Base-by-base conservation (phyloP, 1,140 invertebrate species). In the Pseudachorutes palmiensis region DNA sequence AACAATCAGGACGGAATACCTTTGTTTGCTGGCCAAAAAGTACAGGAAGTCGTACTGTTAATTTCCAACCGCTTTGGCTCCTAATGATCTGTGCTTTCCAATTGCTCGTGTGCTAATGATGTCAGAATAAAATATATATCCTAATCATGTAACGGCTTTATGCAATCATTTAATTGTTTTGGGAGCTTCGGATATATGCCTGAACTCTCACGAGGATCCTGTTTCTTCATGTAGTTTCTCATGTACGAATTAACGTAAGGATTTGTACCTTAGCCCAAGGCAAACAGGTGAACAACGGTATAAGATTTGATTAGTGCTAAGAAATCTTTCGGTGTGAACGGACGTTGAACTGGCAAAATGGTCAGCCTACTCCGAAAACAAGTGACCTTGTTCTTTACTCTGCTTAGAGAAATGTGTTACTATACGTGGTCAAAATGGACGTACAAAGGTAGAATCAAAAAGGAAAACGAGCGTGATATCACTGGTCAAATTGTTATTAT, bases 401-500 rank as follows among this genome's bases (percentile, higher is more conserved):
- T 55, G 51, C 24, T 55, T 3, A 16, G 24, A 12, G 12, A 55
- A 55, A 5, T 55, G 24, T 19, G 14, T 5, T 5, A 14, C 9
- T 55, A 55, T 22, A 16, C 24, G 5, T 55, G 51, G 14, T 16
- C 12, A 24, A 55, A 55, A 22, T 19, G 5, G 3, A 55, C 24
- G 12, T 55, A 55, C 51, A 24, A 22, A 12, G 51, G 51, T 14
- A 9, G 51, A 14, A 14, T 55, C 9, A 12, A 24, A 5, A 9
- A 9, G 5, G 5, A 55, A 5, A 22, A 55, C 14, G 32, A 41
- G 28, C 30, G 61, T 24, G 28, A 97, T 79, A 80, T 97, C 51
- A 85, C 84, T 32, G 87, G 87, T 0, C 91, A 89, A 80, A 79
- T 87, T 75, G 89, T 87, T 0, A 75, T 97, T 28, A 83, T 97